A percentile compares a stretch with the other conserved stretches of the same genome.
phyloP scores from a whole-genome alignment of 2,797 vertebrate genomes.

The Hirundo rustica region DNA sequence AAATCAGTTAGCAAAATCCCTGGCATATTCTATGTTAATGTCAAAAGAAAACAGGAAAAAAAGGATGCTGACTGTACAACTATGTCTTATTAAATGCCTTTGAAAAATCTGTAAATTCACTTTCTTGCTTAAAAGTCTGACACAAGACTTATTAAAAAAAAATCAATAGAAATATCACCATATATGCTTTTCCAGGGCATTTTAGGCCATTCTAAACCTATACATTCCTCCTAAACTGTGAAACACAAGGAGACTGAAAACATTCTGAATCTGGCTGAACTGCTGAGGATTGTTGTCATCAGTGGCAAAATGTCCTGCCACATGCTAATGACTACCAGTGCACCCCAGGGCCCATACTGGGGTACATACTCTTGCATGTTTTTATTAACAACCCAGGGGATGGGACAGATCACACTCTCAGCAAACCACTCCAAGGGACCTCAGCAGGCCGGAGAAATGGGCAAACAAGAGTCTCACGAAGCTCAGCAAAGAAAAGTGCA shows the following conservation, averaged over 20 bases:
- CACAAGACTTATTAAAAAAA: conserved; percentile 59
- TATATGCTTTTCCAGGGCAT: conserved; percentile 36
- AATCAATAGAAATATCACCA: conserved; percentile 59
- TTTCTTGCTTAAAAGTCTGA: conserved; percentile 59
- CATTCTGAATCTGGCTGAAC: background rate
- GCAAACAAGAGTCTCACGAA: background rate
- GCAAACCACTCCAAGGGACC: background rate
- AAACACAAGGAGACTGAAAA: conserved; percentile 36
- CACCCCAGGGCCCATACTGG: too few species aligned
- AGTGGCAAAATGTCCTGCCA: background rate
- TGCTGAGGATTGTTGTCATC: background rate
- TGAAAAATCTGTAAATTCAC: conserved; percentile 70
- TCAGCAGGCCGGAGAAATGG: background rate
- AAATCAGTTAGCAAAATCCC: conserved; percentile 51
- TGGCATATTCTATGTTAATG: conserved; percentile 55
- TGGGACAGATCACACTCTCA: background rate
- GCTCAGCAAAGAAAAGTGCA: background rate
- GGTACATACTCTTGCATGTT: fast-evolving
- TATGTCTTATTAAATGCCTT: conserved; percentile 72
- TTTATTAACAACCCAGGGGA: background rate
- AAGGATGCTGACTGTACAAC: conserved; percentile 59
- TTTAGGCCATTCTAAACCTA: conserved; percentile 15
- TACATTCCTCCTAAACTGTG: conserved; percentile 43
- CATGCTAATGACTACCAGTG: background rate
- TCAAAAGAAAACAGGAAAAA: conserved; percentile 62